Evolutionary conservation across 2,888 invertebrate genomes (phyloP), one percentile per base, ranked within the genome.

Genomic region (Sphaerophoria rueppellii): DNA sequence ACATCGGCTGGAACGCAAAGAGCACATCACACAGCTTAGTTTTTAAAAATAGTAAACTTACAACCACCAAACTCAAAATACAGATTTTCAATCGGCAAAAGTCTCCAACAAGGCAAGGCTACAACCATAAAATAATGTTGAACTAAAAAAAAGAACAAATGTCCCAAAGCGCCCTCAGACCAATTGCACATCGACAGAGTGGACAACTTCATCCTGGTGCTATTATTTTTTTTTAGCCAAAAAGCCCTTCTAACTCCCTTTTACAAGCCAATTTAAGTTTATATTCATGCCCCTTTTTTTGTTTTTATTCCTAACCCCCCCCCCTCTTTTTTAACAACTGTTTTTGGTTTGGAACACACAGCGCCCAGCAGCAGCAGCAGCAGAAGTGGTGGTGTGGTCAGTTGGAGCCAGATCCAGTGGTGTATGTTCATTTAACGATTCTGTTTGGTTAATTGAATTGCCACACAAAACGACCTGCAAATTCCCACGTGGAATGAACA

Each of bases 401-500:
- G 9, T 43, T 4, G 9, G 12, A 9, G 11, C 58, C 57, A 50
- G 67, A 65, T n/a, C 5, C 40, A 54, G 54, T 54, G 54, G 52
- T 40, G 40, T 73, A 46, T 73, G 69, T 78, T 70, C 74, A 82
- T 74, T 74, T 74, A 74, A 79, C 74, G 63, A 71, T 83, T 79
- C 65, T 78, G 83, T 75, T 72, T 75, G 80, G 80, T 76, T 72
- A 83, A 83, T 83, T 83, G 83, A 83, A 83, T 83, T 83, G 80
- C 69, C 71, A 80, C 83, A 67, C 83, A 83, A 82, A 86, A 78
- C 79, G 78, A 67, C 70, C 79, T 79, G 79, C 58, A 63, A 86
- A 83, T 69, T 85, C 86, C 83, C 87, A 87, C 87, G 86, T 82
- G 87, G 86, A 85, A 86, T 87, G 82, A 86, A 87, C 86, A 87